A percentile compares a stretch with the other conserved stretches of the same genome.
Conservation (phyloP, 2,888 invertebrate species). For the Pyrochroa serraticornis region DNA sequence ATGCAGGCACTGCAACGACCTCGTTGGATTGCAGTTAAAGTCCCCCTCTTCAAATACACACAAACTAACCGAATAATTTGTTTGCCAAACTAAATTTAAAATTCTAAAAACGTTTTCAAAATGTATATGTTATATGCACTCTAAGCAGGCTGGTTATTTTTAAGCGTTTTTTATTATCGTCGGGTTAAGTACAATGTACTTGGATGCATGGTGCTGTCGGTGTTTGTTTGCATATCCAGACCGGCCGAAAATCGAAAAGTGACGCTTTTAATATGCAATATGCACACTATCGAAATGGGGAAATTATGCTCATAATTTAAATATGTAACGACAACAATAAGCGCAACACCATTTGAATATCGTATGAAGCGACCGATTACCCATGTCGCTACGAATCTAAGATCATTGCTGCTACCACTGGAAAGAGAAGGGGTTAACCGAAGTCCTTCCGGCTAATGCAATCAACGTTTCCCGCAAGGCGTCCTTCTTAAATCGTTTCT, state of each 20-base stretch:
- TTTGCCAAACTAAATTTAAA: conserved; percentile 53
- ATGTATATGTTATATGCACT: conserved; percentile 48
- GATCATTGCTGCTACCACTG: background rate
- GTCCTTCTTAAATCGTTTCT: too few relatives aligned
- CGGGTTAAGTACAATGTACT: background rate
- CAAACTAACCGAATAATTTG: conserved; percentile 36
- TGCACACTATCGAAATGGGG: conserved; percentile 3
- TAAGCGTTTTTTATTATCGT: conserved; percentile 3
- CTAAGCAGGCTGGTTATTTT: conserved; percentile 30
- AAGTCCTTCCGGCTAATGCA: too few relatives aligned
- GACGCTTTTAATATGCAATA: conserved; percentile 11
- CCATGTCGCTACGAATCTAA: conserved; percentile 10
- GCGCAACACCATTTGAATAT: conserved; percentile 16
- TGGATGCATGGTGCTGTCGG: background rate
- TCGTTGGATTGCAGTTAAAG: background rate
- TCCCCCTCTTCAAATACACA: too few relatives aligned
- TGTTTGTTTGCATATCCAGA: too few relatives aligned
- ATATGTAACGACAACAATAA: conserved; percentile 13
- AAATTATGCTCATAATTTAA: conserved; percentile 13
- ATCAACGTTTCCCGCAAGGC: too few relatives aligned
- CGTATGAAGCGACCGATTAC: conserved; percentile 11
- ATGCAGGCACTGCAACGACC: background rate
- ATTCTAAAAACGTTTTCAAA: conserved; percentile 51
- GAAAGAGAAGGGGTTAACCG: too few relatives aligned
- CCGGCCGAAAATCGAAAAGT: background rate